Base-by-base conservation (phyloP, 2,888 invertebrate genomes). In the Pseudanteris insignis region DNA sequence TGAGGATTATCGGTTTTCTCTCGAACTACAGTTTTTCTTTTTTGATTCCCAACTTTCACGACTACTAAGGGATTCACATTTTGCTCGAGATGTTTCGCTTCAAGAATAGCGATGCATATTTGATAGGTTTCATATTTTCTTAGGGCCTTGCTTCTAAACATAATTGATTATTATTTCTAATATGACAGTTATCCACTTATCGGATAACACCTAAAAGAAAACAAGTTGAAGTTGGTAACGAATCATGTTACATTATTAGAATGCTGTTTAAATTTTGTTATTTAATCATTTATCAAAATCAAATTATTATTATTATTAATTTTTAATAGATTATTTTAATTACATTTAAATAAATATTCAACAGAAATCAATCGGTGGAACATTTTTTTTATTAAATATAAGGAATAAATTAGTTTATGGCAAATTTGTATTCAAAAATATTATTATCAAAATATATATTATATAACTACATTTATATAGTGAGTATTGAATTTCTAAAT, bases 91-190 rank as follows among this genome's bases (percentile, higher is more conserved):
- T 86, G 81, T 43, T 84, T 84, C 0, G 87, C 89, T 79, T 90
- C 89, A 36, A 89, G 79, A 21, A 90, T 80, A 5, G 86, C 86
- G 1, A 89, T 81, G 61, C 86, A 86, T 57, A 90, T 80, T 75
- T 90, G 77, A 73, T 84, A 85, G 26, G 69, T 62, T 12, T 67
- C 64, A 36, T 63, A 50, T 8, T 50, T 71, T 1, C 40, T 53
- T 36, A 54, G 50, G 40, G 53, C 65, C 9, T 24, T 59, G 12
- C 3, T 33, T 18, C 2, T 53, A 25, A 54, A 58, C 64, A 57
- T 61, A 10, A 21, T 21, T 8, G n/a, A 26, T 21, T 21, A 3
- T 21, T 5, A 21, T 21, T 21, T 21, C 21, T 21, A 5, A 5
- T 21, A 7, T 7, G 7, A 21, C 7, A 21, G 4, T 21, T 21